Percentiles rank a stretch among this genome's conserved stretches.
These are phyloP conservation scores for Cyprinella venusta DNA, from an alignment of 2,797 vertebrate genomes.

Conservation along the genomic window DNA sequence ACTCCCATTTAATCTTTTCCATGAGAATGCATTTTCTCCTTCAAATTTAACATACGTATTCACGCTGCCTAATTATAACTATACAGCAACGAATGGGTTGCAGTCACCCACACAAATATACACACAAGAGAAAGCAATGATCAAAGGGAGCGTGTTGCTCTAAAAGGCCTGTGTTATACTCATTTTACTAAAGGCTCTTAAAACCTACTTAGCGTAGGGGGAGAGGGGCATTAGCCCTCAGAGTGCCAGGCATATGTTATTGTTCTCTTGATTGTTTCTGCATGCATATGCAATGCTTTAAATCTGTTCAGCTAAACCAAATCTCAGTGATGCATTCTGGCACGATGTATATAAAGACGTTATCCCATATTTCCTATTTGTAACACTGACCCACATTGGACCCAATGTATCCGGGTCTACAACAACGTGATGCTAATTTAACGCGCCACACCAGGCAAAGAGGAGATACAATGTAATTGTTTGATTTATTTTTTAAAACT, in stretches of 20 bases:
- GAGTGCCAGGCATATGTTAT: constrained; percentile 27
- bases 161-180: constrained; percentile 68
- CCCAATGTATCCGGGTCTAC: neutral
- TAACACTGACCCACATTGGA: constrained; percentile 31
- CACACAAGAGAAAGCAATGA: constrained; percentile 57
- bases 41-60: constrained; percentile 59
- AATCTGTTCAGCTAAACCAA: constrained; percentile 16
- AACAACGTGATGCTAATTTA: neutral
- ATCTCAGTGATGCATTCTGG: constrained; percentile 17
- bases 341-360: neutral
- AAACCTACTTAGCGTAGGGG: constrained; percentile 67
- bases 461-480: neutral
- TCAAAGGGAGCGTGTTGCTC: constrained; percentile 62
- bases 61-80: constrained; percentile 60
- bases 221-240: neutral
- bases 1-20: constrained; percentile 65
- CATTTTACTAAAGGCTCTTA: constrained; percentile 72
- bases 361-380: neutral
- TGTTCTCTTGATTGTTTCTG: constrained; percentile 38
- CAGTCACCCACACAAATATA: constrained; percentile 41
- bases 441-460: neutral
- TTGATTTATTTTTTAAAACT: neutral
- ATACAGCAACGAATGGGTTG: constrained; percentile 62
- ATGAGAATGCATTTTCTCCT: constrained; percentile 54
- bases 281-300: constrained; percentile 15